phyloP scores from a whole-genome alignment of 1,140 invertebrate genomes.

The Drepana arcuata region DNA sequence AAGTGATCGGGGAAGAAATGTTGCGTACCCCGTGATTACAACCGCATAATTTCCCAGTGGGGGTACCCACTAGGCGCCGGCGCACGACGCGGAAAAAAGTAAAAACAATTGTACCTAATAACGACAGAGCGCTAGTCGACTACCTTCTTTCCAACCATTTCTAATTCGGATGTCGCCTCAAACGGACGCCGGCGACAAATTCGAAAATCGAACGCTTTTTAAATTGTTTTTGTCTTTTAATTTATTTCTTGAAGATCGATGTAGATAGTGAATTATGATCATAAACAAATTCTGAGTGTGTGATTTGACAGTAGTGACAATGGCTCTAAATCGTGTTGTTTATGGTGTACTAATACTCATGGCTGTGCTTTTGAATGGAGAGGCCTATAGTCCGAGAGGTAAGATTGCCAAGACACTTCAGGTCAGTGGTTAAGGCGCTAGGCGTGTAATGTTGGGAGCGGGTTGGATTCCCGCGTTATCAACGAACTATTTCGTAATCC shows the following conservation, averaged over 20 bases:
- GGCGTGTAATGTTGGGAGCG: too few species aligned
- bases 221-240: too few species aligned
- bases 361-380: too few species aligned
- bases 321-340: not conserved
- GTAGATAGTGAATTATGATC: not conserved
- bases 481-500: too few species aligned
- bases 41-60: conserved; percentile 51
- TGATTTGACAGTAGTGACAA: not conserved
- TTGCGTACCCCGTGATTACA: conserved; percentile 21
- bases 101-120: too few species aligned
- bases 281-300: too few species aligned
- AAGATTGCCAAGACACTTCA: too few species aligned
- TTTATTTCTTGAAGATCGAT: conserved; percentile 1
- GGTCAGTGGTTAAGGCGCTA: too few species aligned
- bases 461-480: too few species aligned
- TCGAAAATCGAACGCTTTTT: too few species aligned
- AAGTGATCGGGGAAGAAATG: conserved; percentile 19
- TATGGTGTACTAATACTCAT: not conserved
- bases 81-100: conserved; percentile 49
- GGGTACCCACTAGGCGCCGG: conserved; percentile 48
- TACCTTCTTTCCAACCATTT: conserved; percentile 55
- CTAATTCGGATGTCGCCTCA: conserved; percentile 39
- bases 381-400: too few species aligned
- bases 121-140: conserved; percentile 49
- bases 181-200: conserved; percentile 34